Conservation (phyloP, 2,797 vertebrate species). For the Xenentodon cancila region DNA sequence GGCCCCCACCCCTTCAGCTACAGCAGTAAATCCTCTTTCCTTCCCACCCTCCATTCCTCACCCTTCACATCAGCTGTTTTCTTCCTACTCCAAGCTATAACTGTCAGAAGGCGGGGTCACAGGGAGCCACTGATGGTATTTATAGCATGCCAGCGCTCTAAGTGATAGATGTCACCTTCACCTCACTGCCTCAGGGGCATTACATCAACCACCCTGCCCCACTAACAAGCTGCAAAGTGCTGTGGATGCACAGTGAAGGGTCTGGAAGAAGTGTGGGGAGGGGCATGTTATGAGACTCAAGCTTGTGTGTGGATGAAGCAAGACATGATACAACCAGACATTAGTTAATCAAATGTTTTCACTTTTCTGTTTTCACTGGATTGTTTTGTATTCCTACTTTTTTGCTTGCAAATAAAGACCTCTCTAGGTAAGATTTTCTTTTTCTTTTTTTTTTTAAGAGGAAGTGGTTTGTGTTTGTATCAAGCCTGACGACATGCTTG, state of each 20-base stretch:
- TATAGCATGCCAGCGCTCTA: constrained; percentile 75
- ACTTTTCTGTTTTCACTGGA: constrained; percentile 37
- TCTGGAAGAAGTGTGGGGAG: constrained; percentile 22
- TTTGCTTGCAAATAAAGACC: constrained; percentile 62
- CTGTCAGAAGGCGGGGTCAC: constrained; percentile 77
- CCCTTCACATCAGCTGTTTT: constrained; percentile 76
- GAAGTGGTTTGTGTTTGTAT: constrained; percentile 29
- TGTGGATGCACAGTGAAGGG: constrained; percentile 54
- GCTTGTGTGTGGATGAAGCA: constrained; percentile 24
- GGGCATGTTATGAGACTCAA: constrained; percentile 27
- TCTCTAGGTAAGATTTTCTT: constrained; percentile 44
- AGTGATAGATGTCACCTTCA: constrained; percentile 87
- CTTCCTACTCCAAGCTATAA: constrained; percentile 66
- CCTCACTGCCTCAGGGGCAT: constrained; percentile 71
- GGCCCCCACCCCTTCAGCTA: constrained; percentile 17
- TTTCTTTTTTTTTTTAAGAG: no score
- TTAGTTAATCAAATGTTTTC: constrained; percentile 37
- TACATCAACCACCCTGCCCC: constrained; percentile 69
- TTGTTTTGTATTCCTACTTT: constrained; percentile 14
- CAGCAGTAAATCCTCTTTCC: constrained; percentile 69
- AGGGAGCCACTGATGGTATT: constrained; percentile 77
- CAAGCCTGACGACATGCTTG: constrained; percentile 31
- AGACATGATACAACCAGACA: constrained; percentile 28
- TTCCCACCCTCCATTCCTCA: constrained; percentile 23
- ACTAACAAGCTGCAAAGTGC: constrained; percentile 82